Base-by-base conservation (phyloP, 2,797 vertebrate species). In the Acrossocheilus wenchowensis region DNA sequence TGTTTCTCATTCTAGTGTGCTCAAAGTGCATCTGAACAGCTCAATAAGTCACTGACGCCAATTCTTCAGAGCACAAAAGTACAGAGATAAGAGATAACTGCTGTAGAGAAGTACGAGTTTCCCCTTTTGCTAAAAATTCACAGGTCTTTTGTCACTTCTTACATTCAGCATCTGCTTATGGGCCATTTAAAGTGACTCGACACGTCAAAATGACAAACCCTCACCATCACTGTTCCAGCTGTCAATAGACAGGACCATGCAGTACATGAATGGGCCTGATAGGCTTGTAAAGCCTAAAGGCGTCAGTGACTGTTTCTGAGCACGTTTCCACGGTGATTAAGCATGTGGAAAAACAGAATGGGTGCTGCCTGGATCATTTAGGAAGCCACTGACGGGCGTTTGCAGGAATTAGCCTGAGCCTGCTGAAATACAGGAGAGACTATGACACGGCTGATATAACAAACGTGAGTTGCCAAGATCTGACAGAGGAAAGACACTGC, bases 321-420 rank as follows among this genome's bases (percentile, higher is more conserved):
- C 41, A 78, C 0, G 88, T 89, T 88, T 89, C 88, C 82, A 88
- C 15, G 11, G 89, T 82, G 79, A 89, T 89, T 87, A 88, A 89
- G 84, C 82, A 74, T 62, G 84, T 85, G 81, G 86, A 89, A 90
- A 86, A 88, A 89, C 81, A 89, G 71, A 89, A 66, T 15, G 60
- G 69, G 86, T 84, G 60, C 79, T 74, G 87, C 85, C 74, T 21
- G 64, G 41, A 74, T 86, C 41, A 26, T 81, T 41, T 54, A 64
- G 62, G 43, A 62, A 43, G 60, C 23, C 26, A 71, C 87, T 85
- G 60, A 60, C 30, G 34, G 77, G 74, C 39, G 34, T 78, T 75
- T 81, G 54, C 62, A 34, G 45, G 69, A 88, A 82, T 85, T 79
- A 45, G 75, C 74, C 80, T 57, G 41, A 73, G 81, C 83, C 84